phyloP scores from a whole-genome alignment of 2,888 invertebrate species.

The Cephus nigrinus region DNA sequence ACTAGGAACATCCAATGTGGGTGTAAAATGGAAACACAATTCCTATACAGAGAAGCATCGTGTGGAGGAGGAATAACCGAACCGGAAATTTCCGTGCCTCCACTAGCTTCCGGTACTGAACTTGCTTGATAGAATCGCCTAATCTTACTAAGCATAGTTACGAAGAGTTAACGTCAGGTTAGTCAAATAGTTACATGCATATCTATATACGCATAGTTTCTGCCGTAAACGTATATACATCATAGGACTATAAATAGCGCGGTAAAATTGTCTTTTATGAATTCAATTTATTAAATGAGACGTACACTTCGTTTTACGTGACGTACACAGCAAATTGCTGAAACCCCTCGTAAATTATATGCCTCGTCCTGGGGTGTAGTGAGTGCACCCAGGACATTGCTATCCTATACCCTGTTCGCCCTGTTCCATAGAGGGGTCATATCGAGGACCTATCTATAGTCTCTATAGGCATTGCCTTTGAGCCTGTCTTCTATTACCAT shows the following conservation, averaged over 20 bases:
- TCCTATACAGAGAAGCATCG: not conserved
- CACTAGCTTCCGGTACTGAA: not conserved
- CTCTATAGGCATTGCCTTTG: not conserved
- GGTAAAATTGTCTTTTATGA: conserved; percentile 18
- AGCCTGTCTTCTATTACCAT: not conserved
- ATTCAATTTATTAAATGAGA: conserved; percentile 16
- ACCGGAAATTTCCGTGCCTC: not conserved
- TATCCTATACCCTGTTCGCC: too few species aligned
- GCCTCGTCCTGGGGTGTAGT: not conserved
- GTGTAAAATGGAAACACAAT: not conserved
- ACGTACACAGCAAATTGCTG: not conserved
- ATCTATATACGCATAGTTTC: not conserved
- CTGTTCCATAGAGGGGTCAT: not conserved
- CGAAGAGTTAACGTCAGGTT: not conserved
- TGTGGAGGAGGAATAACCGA: not conserved
- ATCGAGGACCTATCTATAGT: not conserved
- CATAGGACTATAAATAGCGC: not conserved
- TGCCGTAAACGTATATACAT: not conserved
- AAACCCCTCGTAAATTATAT: not conserved
- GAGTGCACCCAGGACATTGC: not conserved
- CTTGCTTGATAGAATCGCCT: not conserved
- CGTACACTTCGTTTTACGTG: not conserved
- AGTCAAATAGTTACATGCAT: not conserved
- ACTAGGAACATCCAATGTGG: not conserved
- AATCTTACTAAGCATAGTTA: not conserved